Conservation (phyloP, 1,140 invertebrate species). For the Steinernema feltiae region DNA sequence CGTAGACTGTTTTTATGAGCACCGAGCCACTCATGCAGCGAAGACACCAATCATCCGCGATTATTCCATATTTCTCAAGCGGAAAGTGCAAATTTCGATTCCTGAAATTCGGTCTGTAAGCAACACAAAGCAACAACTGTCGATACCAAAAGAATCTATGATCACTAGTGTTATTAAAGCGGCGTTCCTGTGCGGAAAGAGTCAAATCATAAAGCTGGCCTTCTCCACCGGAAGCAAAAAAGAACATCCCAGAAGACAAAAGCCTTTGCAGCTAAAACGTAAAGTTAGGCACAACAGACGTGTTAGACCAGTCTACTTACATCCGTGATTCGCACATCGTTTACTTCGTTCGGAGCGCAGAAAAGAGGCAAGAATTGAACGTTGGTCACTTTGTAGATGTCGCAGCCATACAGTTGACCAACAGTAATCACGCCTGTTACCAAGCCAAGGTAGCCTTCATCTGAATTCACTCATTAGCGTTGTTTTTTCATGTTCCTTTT, state of each 20-base stretch:
- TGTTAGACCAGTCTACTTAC: too few relatives aligned
- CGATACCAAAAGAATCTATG: constrained; percentile 44
- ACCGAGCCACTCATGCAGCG: constrained; percentile 55
- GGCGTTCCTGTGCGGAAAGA: constrained; percentile 43
- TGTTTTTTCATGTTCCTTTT: too few relatives aligned
- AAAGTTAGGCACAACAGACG: too few relatives aligned
- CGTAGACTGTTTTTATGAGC: constrained; percentile 54
- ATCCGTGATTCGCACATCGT: constrained; percentile 49
- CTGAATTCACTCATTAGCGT: constrained; percentile 35
- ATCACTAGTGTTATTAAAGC: constrained; percentile 23
- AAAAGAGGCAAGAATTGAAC: constrained; percentile 49
- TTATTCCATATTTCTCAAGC: constrained; percentile 47
- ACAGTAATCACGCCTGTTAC: constrained; percentile 55
- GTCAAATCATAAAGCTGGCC: constrained; percentile 48
- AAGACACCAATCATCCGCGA: constrained; percentile 46
- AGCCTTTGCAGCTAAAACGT: constrained; percentile 52
- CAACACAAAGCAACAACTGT: not conserved
- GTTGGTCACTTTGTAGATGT: constrained; percentile 52
- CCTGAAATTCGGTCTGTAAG: too few relatives aligned
- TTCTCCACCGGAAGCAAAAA: constrained; percentile 46
- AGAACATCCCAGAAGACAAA: constrained; percentile 56
- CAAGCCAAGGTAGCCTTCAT: constrained; percentile 46
- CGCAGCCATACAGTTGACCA: constrained; percentile 48
- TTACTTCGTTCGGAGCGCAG: constrained; percentile 28
- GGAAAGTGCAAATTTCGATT: constrained; percentile 53